Conservation (phyloP, 2,113 vertebrate genomes). For the Gambusia affinis region DNA sequence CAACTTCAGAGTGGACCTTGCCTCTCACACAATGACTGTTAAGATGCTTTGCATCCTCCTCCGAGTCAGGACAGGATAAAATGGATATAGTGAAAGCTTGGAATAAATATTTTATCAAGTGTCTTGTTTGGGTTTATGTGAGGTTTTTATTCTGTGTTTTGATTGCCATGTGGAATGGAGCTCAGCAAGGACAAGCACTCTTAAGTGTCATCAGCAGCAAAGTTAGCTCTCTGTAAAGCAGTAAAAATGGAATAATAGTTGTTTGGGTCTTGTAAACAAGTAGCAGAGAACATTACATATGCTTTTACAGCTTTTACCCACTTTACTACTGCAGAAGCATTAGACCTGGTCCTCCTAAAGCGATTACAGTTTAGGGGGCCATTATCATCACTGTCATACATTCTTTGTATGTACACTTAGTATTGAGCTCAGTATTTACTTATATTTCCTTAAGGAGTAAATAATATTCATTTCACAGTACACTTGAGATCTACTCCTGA, state of each 20-base stretch:
- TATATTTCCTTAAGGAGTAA: background rate
- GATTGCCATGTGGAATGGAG: slow-evolving; percentile 1
- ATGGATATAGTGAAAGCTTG: background rate
- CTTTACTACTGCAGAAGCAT: background rate
- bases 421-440: background rate
- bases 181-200: slow-evolving; percentile 5
- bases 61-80: background rate
- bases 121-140: slow-evolving; percentile 13
- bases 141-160: slow-evolving; percentile 6
- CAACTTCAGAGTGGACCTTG: background rate
- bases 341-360: background rate
- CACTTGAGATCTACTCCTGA: background rate
- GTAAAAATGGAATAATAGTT: background rate
- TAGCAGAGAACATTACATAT: background rate
- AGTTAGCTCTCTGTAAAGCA: background rate
- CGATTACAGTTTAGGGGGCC: background rate
- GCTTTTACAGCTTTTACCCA: background rate
- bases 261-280: background rate
- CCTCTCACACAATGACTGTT: background rate
- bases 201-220: background rate
- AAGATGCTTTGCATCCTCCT: background rate
- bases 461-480: background rate
- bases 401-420: background rate
- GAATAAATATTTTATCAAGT: slow-evolving; percentile 13
- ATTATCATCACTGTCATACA: background rate